A percentile compares a stretch with the other conserved stretches of the same genome.
Conservation (phyloP, 2,888 invertebrate species). For the Clusia tigrina region DNA sequence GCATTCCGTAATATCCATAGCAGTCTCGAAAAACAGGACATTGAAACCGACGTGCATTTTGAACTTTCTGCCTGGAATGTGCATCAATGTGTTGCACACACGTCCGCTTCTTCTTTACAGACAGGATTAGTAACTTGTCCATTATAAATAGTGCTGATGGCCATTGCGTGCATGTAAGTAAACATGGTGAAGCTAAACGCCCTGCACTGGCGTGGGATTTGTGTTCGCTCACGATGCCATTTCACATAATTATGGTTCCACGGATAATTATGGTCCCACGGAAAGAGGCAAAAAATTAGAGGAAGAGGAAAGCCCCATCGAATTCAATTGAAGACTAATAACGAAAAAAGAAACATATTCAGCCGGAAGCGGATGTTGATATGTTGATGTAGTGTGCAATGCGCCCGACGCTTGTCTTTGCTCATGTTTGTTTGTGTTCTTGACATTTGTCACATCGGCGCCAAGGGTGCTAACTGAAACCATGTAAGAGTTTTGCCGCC, state of each 20-base stretch:
- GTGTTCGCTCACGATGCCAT: slow-evolving; percentile 13
- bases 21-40: too few species aligned
- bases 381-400: slow-evolving; percentile 14
- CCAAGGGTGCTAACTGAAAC: slow-evolving; percentile 27
- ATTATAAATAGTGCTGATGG: too few species aligned
- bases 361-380: slow-evolving; percentile 10
- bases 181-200: neutral
- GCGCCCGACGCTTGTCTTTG: slow-evolving; percentile 43
- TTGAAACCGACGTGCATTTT: too few species aligned
- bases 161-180: too few species aligned
- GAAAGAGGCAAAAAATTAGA: neutral
- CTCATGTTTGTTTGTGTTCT: slow-evolving; percentile 26
- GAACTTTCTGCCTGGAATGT: too few species aligned
- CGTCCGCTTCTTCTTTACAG: too few species aligned
- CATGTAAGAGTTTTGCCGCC: too few species aligned
- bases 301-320: slow-evolving; percentile 5
- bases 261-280: slow-evolving; percentile 12
- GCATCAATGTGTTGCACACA: too few species aligned
- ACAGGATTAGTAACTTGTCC: too few species aligned
- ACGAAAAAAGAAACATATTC: slow-evolving; percentile 3
- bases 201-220: neutral
- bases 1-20: neutral
- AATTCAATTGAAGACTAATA: slow-evolving; percentile 44
- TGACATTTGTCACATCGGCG: slow-evolving; percentile 40
- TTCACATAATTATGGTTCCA: slow-evolving; percentile 28